A percentile compares a stretch with the other conserved stretches of the same genome.
Conservation (phyloP, 2,113 vertebrate genomes). For the Chaetorhynchus papuensis region DNA sequence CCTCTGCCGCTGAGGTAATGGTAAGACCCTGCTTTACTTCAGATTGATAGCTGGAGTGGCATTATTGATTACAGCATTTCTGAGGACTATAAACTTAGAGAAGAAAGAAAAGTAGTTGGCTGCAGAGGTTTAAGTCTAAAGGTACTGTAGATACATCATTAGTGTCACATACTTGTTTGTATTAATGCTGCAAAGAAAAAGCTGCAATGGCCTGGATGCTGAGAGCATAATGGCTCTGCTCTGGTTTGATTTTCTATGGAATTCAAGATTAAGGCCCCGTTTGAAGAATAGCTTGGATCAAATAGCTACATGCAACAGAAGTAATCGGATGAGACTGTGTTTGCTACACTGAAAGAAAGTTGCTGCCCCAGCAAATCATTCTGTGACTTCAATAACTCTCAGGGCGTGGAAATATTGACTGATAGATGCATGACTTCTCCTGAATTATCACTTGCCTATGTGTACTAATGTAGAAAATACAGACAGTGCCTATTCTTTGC, state of each 20-base stretch:
- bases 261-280: not conserved
- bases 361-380: not conserved
- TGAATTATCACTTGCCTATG: not conserved
- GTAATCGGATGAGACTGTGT: not conserved
- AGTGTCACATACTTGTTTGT: not conserved
- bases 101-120: not conserved
- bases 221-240: not conserved
- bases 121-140: not conserved
- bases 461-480: not conserved
- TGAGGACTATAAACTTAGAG: not conserved
- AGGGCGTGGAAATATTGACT: constrained; percentile 11
- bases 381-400: not conserved
- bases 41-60: not conserved
- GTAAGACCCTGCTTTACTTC: not conserved
- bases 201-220: not conserved
- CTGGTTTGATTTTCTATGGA: not conserved
- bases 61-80: not conserved
- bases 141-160: not conserved
- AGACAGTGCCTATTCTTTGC: not conserved
- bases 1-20: not conserved
- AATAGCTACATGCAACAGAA: not conserved
- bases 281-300: not conserved
- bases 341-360: not conserved
- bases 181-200: not conserved
- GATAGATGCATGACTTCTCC: not conserved